A percentile compares a stretch with the other conserved stretches of the same genome.
Conservation (phyloP, 2,797 vertebrate species). For the Artibeus lituratus region DNA sequence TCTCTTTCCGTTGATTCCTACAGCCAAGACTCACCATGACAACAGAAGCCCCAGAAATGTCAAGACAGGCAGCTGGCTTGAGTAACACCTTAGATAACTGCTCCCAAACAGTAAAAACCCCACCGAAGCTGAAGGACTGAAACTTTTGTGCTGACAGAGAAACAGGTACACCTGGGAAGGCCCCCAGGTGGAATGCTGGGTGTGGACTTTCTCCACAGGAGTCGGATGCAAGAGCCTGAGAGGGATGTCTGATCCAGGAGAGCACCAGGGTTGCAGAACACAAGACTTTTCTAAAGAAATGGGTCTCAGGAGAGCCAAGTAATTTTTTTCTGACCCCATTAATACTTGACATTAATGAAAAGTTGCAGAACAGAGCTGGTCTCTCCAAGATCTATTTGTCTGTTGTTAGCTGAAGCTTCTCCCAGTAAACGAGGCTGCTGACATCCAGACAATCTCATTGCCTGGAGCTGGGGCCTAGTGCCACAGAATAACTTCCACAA, state of each 20-base stretch:
- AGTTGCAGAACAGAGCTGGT: not conserved
- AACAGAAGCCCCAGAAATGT: not conserved
- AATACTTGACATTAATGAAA: not conserved
- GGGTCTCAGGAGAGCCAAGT: not conserved
- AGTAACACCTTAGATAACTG: not conserved
- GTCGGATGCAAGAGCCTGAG: not conserved
- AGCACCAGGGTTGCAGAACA: not conserved
- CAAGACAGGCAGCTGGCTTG: not conserved
- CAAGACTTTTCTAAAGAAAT: not conserved
- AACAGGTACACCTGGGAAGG: not conserved
- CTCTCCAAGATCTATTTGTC: constrained; percentile 6
- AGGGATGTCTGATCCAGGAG: rapidly evolving
- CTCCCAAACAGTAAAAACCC: not conserved
- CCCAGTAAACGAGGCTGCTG: not conserved
- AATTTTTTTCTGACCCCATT: not conserved
- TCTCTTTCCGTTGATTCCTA: not conserved
- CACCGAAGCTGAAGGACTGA: not conserved
- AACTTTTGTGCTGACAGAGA: not conserved
- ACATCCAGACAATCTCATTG: not conserved
- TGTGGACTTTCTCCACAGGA: not conserved
- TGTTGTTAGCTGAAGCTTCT: not conserved
- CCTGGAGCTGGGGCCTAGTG: constrained; percentile 28
- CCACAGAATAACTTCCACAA: constrained; percentile 80
- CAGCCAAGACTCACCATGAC: not conserved
- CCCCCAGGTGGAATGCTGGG: no score